Evolutionary conservation across 2,888 invertebrate species (phyloP).

Genomic region (Onthophagus sagittarius): DNA sequence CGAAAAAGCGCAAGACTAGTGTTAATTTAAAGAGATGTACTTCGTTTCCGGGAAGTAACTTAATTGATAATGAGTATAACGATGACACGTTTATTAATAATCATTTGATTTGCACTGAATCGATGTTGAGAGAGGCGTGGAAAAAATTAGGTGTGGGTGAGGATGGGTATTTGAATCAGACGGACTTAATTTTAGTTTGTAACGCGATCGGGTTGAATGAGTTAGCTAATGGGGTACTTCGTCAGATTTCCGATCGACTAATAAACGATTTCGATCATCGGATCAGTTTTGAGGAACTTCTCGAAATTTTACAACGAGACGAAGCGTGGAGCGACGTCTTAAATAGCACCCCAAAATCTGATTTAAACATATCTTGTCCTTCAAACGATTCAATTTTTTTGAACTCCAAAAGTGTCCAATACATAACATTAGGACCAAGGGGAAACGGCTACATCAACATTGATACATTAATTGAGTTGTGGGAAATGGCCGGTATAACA

Average conservation of each 20-base stretch:
- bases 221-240: constrained; percentile 59
- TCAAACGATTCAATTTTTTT: constrained; percentile 43
- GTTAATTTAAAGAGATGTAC: constrained; percentile 55
- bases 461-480: constrained; percentile 63
- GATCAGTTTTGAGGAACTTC: constrained; percentile 64
- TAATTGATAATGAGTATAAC: constrained; percentile 33
- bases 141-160: constrained; percentile 58
- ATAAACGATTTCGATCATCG: constrained; percentile 60
- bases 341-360: constrained; percentile 20
- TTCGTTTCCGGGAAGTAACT: constrained; percentile 50
- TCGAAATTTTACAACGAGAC: constrained; percentile 58
- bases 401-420: constrained; percentile 43
- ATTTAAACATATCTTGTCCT: constrained; percentile 22
- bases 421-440: constrained; percentile 43
- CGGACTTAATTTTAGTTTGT: constrained; percentile 62
- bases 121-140: constrained; percentile 63
- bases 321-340: constrained; percentile 45
- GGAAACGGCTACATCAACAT: constrained; percentile 44
- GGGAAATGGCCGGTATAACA: constrained; percentile 67
- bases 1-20: constrained; percentile 50
- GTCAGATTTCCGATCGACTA: constrained; percentile 63
- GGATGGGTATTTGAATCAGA: constrained; percentile 60
- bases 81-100: constrained; percentile 40
- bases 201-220: constrained; percentile 64
- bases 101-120: constrained; percentile 50